Evolutionary conservation across 2,113 vertebrate genomes (phyloP).

Genomic region (Ctenomys sociabilis): DNA sequence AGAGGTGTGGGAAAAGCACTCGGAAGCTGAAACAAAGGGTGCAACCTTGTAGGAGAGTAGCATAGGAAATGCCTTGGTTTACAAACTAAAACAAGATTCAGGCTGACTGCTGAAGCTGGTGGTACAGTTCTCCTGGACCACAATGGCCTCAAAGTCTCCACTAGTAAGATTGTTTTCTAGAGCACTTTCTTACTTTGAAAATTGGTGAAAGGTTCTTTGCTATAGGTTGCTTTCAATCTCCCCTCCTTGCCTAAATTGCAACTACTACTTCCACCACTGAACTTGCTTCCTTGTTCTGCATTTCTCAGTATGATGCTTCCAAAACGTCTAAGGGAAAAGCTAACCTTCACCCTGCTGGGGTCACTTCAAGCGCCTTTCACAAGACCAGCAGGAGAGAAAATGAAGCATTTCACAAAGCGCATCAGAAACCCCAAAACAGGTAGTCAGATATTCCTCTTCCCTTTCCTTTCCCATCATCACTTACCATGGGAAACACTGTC

Average conservation of each 20-base stretch:
- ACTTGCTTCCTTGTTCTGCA: not conserved
- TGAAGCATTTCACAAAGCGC: not conserved
- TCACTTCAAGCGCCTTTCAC: not conserved
- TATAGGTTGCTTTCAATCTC: not conserved
- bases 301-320: not conserved
- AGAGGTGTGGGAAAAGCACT: not conserved
- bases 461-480: not conserved
- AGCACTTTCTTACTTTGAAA: not conserved
- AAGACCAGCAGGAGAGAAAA: conserved; percentile 15
- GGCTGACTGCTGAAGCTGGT: not conserved
- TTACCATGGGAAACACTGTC: not conserved
- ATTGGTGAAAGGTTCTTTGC: not conserved
- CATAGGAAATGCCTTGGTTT: not conserved
- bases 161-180: not conserved
- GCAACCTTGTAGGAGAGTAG: not conserved
- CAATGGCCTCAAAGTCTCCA: not conserved
- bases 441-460: not conserved
- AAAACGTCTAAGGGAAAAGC: not conserved
- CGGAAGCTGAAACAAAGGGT: not conserved
- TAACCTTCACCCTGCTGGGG: not conserved
- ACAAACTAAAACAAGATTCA: not conserved
- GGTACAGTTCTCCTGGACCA: not conserved
- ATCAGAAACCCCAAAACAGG: not conserved
- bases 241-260: not conserved
- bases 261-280: not conserved